phyloP scores from a whole-genome alignment of 2,888 invertebrate genomes.

The Sabellastarte sp. region DNA sequence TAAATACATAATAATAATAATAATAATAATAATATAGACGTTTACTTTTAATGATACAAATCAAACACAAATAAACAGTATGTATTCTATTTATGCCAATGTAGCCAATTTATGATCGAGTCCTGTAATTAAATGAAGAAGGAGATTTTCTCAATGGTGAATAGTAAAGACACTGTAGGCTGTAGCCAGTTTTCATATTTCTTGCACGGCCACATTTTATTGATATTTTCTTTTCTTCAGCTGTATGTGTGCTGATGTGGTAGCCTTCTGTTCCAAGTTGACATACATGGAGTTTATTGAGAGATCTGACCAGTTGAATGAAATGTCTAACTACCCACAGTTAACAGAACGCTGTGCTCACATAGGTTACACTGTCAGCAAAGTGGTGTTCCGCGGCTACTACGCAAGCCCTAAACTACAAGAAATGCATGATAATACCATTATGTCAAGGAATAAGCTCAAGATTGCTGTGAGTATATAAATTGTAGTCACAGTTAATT shows the following conservation, averaged over 20 bases:
- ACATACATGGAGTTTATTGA: conserved; percentile 53
- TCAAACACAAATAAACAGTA: no score
- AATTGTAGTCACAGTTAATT: no score
- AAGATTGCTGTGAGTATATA: conserved; percentile 47
- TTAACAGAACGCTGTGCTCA: conserved; percentile 41
- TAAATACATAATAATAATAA: no score
- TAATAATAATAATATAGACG: no score
- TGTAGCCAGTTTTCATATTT: no score
- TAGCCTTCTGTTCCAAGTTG: conserved; percentile 46
- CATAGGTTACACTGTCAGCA: conserved; percentile 48
- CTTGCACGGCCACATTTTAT: no score
- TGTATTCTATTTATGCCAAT: no score
- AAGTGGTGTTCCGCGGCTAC: conserved; percentile 54
- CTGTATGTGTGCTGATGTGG: conserved; percentile 51
- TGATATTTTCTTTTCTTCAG: conserved; percentile 28
- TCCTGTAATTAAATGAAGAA: no score
- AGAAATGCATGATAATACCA: conserved; percentile 48
- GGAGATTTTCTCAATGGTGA: no score
- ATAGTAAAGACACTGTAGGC: no score
- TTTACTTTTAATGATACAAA: no score
- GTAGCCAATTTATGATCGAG: no score
- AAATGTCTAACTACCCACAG: conserved; percentile 43
- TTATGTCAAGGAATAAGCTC: conserved; percentile 43
- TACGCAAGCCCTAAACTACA: conserved; percentile 49
- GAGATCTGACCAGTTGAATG: conserved; percentile 45